A percentile compares a stretch with the other conserved stretches of the same genome.
Conservation (phyloP, 2,888 invertebrate species). For the Callyntrura sp. region DNA sequence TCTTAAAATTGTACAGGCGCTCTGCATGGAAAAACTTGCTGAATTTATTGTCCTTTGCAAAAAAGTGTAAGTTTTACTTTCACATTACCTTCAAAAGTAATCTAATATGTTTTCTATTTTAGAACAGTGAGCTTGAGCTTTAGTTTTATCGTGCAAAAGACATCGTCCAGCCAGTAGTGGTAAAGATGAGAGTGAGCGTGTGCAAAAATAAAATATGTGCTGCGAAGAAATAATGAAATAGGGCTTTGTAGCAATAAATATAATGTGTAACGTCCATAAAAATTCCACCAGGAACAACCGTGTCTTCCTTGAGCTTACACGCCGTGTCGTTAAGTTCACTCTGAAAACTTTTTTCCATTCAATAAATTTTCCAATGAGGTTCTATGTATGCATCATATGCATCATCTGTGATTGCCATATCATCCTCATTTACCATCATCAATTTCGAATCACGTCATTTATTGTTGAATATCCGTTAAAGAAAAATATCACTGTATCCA, state of each 20-base stretch:
- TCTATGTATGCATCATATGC: constrained; percentile 46
- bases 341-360: constrained; percentile 11
- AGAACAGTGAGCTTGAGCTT: not conserved
- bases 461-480: not conserved
- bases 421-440: constrained; percentile 22
- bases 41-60: not conserved
- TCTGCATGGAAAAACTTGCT: not conserved
- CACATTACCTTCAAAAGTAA: constrained; percentile 20
- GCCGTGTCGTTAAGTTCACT: not conserved
- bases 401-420: constrained; percentile 5
- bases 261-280: constrained; percentile 5
- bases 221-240: not conserved
- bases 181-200: too few species aligned
- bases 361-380: constrained; percentile 53
- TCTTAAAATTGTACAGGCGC: not conserved
- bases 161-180: not conserved
- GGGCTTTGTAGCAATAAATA: not conserved
- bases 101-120: not conserved
- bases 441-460: constrained; percentile 14
- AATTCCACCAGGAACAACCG: not conserved
- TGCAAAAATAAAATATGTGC: not conserved
- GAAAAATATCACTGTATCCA: constrained; percentile 1
- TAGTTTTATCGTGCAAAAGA: not conserved
- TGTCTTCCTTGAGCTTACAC: not conserved
- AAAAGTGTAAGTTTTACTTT: constrained; percentile 19